Base-by-base conservation (phyloP, 2,797 vertebrate genomes). In the Loris lydekkerianus region DNA sequence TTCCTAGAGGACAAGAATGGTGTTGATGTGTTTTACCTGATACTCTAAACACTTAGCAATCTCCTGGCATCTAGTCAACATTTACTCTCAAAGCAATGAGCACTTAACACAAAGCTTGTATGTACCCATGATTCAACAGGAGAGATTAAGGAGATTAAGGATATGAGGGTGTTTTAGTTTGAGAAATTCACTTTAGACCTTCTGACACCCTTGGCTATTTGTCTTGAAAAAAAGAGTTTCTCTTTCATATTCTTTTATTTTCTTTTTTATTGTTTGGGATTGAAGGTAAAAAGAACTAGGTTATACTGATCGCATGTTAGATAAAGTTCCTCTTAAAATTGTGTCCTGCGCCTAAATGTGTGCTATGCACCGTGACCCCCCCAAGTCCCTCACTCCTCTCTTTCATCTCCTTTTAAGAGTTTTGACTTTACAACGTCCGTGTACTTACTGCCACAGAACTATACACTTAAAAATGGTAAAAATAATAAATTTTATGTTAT, bases 171-270 rank as follows among this genome's bases (percentile, higher is more conserved):
- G 29, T 82, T 91, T 88, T 72, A 23, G 20, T 70, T 93, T 76
- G 76, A 69, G n/a, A 89, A 94, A 87, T 81, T 93, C 17, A 82
- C 20, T 61, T 25, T 86, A 88, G 31, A 67, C 15, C 65, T 91
- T 78, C 67, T 53, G 27, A 89, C 40, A n/a, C 34, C 80, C 37
- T 11, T 56, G 37, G 31, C 15, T 90, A 10, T 60, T 40, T 67
- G 46, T 87, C 63, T 60, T 63, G 8, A 63, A 46, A 40, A 77
- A 77, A 95, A 95, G 5, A 93, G 84, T 88, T 95, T 93, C 72
- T 49, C 63, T 95, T 93, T 89, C 25, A 67, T 72, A 7, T 85
- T 21, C 67, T 58, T 92, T 37, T 92, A 87, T 46, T 46, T 46
- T 46, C 9, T 46, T 46, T 53, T 53, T 53, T 53, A 53, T 53